These are phyloP conservation scores for Crossocerus cetratus DNA, from an alignment of 2,888 invertebrate genomes.

Conservation along the genomic window DNA sequence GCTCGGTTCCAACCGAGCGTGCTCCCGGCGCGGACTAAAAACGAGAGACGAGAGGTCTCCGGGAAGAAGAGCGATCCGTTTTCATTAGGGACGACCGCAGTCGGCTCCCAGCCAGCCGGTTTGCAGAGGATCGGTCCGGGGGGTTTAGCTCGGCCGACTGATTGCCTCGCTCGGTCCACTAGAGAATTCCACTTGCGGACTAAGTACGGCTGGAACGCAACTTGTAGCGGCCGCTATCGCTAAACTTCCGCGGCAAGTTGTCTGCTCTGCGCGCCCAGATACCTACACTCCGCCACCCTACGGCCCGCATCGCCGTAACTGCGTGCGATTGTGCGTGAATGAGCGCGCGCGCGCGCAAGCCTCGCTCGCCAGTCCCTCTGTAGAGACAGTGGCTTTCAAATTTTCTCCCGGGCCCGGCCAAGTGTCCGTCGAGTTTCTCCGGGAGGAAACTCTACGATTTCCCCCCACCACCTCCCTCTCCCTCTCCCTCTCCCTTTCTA, in stretches of 20 bases:
- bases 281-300: not conserved
- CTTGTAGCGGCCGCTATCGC: conserved; percentile 42
- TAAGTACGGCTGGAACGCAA: conserved; percentile 44
- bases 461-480: not conserved
- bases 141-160: not conserved
- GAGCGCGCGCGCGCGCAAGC: not conserved
- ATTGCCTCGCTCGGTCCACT: conserved; percentile 44
- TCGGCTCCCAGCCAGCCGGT: conserved; percentile 30
- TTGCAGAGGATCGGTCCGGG: conserved; percentile 17
- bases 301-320: conserved; percentile 4
- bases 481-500: not conserved
- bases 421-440: too few species aligned
- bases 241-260: conserved; percentile 31
- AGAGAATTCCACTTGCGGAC: conserved; percentile 58
- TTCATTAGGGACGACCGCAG: conserved; percentile 55
- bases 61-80: conserved; percentile 61
- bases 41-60: conserved; percentile 40
- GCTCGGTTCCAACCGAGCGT: conserved; percentile 52
- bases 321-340: conserved; percentile 15
- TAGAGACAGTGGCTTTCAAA: conserved; percentile 46
- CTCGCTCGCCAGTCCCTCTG: not conserved
- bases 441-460: too few species aligned
- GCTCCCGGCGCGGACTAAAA: conserved; percentile 33
- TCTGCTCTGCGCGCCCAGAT: conserved; percentile 7
- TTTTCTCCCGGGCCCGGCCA: not conserved